Conservation (phyloP, 2,888 invertebrate genomes). For the Harpagoxenus sublaevis region DNA sequence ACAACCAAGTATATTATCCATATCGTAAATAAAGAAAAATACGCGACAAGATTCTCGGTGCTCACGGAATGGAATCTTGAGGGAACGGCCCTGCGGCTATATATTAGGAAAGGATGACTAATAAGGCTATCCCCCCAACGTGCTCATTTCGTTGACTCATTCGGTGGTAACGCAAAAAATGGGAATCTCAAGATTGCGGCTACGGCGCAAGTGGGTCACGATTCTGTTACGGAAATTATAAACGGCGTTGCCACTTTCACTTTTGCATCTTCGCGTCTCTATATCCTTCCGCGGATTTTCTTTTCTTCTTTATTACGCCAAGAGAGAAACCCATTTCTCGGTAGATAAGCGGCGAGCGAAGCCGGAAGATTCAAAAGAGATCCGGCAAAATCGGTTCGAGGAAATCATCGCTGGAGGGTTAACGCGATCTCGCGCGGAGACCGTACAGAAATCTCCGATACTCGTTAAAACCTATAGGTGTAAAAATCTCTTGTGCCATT, state of each 20-base stretch:
- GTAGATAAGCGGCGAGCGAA: constrained; percentile 2
- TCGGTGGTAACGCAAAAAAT: constrained; percentile 17
- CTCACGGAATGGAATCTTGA: background rate
- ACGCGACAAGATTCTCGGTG: background rate
- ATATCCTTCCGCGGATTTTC: constrained; percentile 24
- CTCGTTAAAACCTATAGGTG: background rate
- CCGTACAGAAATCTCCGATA: background rate
- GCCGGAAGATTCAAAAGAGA: constrained; percentile 4
- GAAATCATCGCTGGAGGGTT: constrained; percentile 17
- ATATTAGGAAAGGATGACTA: constrained; percentile 41
- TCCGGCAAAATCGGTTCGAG: constrained; percentile 50
- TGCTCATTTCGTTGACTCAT: constrained; percentile 35
- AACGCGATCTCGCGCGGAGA: constrained; percentile 2
- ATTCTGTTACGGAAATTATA: constrained; percentile 43
- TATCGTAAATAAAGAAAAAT: background rate
- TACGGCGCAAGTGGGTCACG: constrained; percentile 14
- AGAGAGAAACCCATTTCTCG: constrained; percentile 28
- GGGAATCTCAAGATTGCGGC: constrained; percentile 13
- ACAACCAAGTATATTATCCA: too few species aligned
- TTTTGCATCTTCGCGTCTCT: constrained; percentile 42
- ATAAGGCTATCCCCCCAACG: background rate
- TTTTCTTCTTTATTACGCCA: background rate
- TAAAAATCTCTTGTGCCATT: background rate
- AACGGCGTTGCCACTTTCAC: constrained; percentile 62
- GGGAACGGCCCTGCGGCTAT: background rate